Evolutionary conservation across 1,140 invertebrate species (phyloP).

Genomic region (Caenorhabditis tropicalis): DNA sequence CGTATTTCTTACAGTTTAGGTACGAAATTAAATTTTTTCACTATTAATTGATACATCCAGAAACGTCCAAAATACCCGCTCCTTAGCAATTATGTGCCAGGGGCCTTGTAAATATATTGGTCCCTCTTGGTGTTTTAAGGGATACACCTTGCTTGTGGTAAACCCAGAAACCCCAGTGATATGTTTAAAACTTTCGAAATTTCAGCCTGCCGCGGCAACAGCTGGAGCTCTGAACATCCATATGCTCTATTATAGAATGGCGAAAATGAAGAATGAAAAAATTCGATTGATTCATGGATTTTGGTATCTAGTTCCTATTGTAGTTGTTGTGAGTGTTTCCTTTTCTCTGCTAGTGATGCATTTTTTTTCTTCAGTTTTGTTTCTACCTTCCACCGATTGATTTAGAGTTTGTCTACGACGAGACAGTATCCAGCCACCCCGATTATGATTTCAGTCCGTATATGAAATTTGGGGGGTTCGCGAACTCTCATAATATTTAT

Average conservation of each 20-base stretch:
- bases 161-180: neutral
- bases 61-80: neutral
- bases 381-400: conserved; percentile 12
- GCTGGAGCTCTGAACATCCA: neutral
- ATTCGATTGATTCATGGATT: neutral
- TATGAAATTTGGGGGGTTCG: neutral
- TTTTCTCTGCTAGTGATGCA: neutral
- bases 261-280: neutral
- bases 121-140: neutral
- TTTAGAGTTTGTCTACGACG: neutral
- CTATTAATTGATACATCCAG: too few relatives aligned
- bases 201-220: neutral
- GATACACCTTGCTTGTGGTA: conserved; percentile 4
- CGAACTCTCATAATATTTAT: neutral
- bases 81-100: neutral
- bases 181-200: neutral
- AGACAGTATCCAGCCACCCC: neutral
- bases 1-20: neutral
- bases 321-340: neutral
- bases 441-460: neutral
- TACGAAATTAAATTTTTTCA: neutral
- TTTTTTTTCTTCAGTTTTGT: neutral
- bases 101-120: conserved; percentile 1
- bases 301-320: neutral
- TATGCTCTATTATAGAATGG: neutral